Percentiles rank a stretch among this genome's conserved stretches.
phyloP scores from a whole-genome alignment of 2,113 vertebrate genomes.

The Ibidorhyncha struthersii region DNA sequence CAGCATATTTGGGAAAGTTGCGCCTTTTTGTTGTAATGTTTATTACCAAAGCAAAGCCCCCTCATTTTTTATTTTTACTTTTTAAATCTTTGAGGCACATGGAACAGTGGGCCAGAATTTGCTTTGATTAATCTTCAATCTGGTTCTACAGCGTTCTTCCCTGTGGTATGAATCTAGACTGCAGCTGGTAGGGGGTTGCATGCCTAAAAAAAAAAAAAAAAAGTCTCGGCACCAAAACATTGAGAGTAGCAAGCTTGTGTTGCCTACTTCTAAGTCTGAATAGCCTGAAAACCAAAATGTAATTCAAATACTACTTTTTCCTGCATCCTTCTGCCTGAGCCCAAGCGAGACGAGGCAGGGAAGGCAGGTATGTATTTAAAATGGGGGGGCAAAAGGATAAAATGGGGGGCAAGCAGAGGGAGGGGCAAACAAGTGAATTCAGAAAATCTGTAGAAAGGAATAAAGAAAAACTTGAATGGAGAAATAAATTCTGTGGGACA shows the following conservation, averaged over 20 bases:
- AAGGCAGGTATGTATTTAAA: background rate
- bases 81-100: background rate
- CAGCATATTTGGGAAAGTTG: background rate
- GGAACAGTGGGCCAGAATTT: background rate
- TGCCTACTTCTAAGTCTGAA: background rate
- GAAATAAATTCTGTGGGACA: background rate
- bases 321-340: background rate
- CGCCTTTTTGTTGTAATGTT: background rate
- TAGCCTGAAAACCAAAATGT: background rate
- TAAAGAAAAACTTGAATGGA: background rate
- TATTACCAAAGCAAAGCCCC: background rate
- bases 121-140: conserved; percentile 18
- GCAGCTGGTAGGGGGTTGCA: conserved; percentile 23
- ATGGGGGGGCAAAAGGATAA: background rate
- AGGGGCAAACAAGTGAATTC: background rate
- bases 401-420: background rate
- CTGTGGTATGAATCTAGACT: conserved; percentile 1
- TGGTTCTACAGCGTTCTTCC: background rate
- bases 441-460: background rate
- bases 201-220: background rate
- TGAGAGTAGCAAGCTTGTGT: background rate
- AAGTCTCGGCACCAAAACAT: background rate
- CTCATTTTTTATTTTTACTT: conserved; percentile 24
- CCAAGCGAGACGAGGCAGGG: background rate
- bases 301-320: background rate